Conservation (phyloP, 1,140 invertebrate genomes). For the Drosophila teissieri region DNA sequence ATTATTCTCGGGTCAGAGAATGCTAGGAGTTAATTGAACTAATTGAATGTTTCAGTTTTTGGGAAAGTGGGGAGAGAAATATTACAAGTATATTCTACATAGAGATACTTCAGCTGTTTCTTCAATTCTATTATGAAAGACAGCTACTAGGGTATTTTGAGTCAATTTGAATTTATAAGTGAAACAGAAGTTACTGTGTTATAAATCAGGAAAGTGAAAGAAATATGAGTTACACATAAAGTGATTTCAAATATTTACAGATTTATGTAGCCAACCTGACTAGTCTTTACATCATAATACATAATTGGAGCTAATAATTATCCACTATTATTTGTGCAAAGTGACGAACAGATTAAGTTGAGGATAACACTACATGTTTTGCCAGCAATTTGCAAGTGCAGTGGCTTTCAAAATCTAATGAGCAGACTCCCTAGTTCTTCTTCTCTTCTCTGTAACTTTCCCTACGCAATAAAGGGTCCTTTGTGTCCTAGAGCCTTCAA, state of each 20-base stretch:
- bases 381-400: slow-evolving; percentile 1
- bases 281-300: neutral
- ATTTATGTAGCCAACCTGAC: no score
- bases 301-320: no score
- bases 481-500: neutral
- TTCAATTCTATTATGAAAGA: neutral
- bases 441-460: slow-evolving; percentile 19
- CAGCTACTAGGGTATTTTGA: no score
- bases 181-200: no score
- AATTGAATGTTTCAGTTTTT: neutral
- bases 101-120: neutral
- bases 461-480: slow-evolving; percentile 7
- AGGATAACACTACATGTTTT: neutral
- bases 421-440: slow-evolving; percentile 8
- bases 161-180: no score
- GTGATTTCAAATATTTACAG: no score
- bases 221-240: no score
- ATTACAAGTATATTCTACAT: no score
- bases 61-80: neutral
- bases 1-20: neutral
- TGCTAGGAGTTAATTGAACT: neutral
- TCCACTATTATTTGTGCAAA: neutral
- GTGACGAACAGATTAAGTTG: neutral
- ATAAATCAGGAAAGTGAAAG: no score
- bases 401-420: slow-evolving; percentile 23